Percentiles rank a stretch among this genome's conserved stretches.
Evolutionary conservation across 2,113 vertebrate genomes (phyloP).

Genomic region (Diphyllodes magnificus): DNA sequence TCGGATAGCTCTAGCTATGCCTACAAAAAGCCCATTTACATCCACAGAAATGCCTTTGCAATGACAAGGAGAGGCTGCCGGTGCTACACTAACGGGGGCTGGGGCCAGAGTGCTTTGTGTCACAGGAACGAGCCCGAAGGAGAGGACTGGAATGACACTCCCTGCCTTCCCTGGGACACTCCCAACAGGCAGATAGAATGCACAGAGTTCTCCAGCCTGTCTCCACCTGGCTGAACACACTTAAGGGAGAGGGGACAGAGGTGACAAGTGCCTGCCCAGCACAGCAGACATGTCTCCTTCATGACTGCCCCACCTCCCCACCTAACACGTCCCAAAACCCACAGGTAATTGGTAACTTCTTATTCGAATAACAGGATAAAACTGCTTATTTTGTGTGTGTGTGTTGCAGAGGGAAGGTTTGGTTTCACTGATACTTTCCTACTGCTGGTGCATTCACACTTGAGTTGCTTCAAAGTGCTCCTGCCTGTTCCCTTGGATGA

Average conservation of each 20-base stretch:
- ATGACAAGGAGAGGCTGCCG: not conserved
- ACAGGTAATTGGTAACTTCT: not conserved
- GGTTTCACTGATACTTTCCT: not conserved
- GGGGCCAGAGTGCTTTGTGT: not conserved
- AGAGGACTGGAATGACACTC: not conserved
- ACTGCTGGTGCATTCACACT: not conserved
- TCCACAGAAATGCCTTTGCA: not conserved
- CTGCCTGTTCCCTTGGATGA: not conserved
- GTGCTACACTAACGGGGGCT: not conserved
- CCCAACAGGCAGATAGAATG: not conserved
- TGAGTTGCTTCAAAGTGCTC: not conserved
- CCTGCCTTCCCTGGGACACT: not conserved
- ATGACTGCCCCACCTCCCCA: not conserved
- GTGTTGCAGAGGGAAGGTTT: not conserved
- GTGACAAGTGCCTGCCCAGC: not conserved
- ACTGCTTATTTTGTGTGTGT: not conserved
- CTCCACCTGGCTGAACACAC: not conserved
- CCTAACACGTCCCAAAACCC: not conserved
- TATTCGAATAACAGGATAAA: not conserved
- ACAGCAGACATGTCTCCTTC: accelerated
- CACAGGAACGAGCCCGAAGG: not conserved
- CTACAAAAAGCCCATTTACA: not conserved
- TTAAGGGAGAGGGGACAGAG: not conserved
- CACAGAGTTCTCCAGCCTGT: not conserved
- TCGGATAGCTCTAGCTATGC: not conserved